Percentiles rank a stretch among this genome's conserved stretches.
These are phyloP conservation scores for Agrochola litura DNA, from an alignment of 2,888 invertebrate species.

Conservation along the genomic window DNA sequence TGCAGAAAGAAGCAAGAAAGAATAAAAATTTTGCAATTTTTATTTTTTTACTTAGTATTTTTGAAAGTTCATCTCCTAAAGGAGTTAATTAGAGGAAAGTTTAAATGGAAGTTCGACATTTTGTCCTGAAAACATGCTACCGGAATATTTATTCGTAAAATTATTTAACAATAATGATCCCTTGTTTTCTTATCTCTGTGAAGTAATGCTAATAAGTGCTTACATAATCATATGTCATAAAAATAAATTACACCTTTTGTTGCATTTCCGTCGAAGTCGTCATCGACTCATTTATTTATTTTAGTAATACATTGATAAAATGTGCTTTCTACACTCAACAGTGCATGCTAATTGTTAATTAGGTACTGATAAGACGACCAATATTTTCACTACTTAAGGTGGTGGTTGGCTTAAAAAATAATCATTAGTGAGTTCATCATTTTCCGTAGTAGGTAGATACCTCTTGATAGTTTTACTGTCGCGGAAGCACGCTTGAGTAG, in stretches of 20 bases:
- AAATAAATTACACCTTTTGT: neutral
- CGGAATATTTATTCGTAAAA: neutral
- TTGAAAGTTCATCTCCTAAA: neutral
- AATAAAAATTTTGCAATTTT: too few species aligned
- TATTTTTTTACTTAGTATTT: neutral
- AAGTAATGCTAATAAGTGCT: neutral
- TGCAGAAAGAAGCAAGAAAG: too few species aligned
- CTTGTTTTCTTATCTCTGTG: conserved; percentile 11
- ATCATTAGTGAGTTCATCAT: conserved; percentile 23
- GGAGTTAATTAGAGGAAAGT: too few species aligned
- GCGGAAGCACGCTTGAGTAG: conserved; percentile 66
- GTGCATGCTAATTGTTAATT: conserved; percentile 3
- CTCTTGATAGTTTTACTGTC: conserved; percentile 16
- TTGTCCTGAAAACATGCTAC: neutral
- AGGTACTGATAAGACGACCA: conserved; percentile 19
- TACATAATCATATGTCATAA: neutral
- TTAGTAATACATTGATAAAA: conserved; percentile 5
- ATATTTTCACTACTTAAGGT: conserved; percentile 30
- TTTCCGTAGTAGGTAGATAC: conserved; percentile 21
- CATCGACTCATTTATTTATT: conserved; percentile 11
- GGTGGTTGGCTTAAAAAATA: neutral
- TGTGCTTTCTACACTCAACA: neutral
- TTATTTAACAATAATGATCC: neutral
- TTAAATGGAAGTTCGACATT: neutral
- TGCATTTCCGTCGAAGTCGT: neutral